phyloP scores from a whole-genome alignment of 2,797 vertebrate genomes.

The Acanthurus leucopareius region DNA sequence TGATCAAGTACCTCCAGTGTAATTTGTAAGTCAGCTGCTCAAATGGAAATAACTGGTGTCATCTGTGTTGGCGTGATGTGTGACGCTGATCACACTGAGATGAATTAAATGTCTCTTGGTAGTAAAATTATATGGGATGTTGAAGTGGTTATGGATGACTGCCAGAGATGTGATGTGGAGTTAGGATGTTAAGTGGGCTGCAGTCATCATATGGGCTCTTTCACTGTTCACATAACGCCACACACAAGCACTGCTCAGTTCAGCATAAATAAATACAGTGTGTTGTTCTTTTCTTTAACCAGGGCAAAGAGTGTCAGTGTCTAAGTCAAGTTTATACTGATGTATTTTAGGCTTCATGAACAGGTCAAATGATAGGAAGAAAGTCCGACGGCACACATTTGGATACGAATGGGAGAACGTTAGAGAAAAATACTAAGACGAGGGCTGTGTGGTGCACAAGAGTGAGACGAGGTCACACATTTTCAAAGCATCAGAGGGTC shows the following conservation, averaged over 20 bases:
- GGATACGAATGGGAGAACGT: neutral
- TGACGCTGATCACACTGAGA: neutral
- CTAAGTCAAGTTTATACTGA: too few species aligned
- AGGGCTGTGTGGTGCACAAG: neutral
- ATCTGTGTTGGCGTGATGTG: neutral
- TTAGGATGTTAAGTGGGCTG: neutral
- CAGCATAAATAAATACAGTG: neutral
- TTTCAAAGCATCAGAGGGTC: neutral
- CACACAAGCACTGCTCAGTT: neutral
- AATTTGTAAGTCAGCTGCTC: neutral
- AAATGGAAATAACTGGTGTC: neutral
- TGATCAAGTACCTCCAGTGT: neutral
- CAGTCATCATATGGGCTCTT: constrained; percentile 4
- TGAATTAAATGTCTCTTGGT: neutral
- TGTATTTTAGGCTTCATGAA: too few species aligned
- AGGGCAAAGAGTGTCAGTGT: neutral
- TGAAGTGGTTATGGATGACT: neutral
- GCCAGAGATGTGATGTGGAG: neutral
- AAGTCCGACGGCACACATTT: too few species aligned
- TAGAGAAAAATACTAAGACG: neutral
- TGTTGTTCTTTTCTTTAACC: neutral
- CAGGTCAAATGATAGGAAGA: too few species aligned
- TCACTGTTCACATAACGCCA: neutral
- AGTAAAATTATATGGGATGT: neutral
- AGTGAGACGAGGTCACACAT: neutral